Percentiles rank a stretch among this genome's conserved stretches.
phyloP scores from a whole-genome alignment of 1,140 invertebrate genomes.

The Scaptodrosophila lebanonensis region DNA sequence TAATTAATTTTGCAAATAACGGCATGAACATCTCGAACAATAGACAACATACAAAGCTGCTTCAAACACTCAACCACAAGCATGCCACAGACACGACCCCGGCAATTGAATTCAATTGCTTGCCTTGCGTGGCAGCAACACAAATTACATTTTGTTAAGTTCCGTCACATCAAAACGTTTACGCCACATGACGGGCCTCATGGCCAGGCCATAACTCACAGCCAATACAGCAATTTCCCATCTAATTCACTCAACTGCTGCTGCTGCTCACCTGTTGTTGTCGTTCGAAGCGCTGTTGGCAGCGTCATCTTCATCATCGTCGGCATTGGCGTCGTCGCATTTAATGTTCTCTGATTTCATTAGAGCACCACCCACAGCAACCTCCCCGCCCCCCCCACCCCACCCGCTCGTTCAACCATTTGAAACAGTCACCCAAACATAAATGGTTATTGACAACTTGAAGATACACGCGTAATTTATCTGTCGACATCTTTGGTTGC shows the following conservation, averaged over 20 bases:
- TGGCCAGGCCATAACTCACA: slow-evolving; percentile 19
- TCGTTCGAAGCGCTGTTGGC: no score
- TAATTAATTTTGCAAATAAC: no score
- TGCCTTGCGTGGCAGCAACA: no score
- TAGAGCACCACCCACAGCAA: slow-evolving; percentile 32
- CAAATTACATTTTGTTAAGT: slow-evolving; percentile 73
- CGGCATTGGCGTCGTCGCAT: slow-evolving; percentile 53
- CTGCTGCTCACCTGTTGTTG: slow-evolving; percentile 47
- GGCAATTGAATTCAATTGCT: no score
- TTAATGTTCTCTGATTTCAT: slow-evolving; percentile 74
- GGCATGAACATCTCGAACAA: no score
- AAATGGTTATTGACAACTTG: slow-evolving; percentile 56
- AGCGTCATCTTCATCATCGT: no score
- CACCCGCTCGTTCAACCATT: neutral
- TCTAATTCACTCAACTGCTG: slow-evolving; percentile 69
- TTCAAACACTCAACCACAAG: no score
- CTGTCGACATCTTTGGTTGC: slow-evolving; percentile 35
- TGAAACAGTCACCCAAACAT: neutral
- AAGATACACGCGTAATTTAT: slow-evolving; percentile 60
- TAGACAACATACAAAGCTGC: no score
- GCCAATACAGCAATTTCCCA: slow-evolving; percentile 63
- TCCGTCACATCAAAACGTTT: slow-evolving; percentile 71
- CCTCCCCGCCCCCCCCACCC: neutral
- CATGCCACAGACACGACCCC: no score
- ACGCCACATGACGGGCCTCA: slow-evolving; percentile 5